Evolutionary conservation across 1,140 invertebrate species (phyloP).

Genomic region (Neodiprion virginianus): DNA sequence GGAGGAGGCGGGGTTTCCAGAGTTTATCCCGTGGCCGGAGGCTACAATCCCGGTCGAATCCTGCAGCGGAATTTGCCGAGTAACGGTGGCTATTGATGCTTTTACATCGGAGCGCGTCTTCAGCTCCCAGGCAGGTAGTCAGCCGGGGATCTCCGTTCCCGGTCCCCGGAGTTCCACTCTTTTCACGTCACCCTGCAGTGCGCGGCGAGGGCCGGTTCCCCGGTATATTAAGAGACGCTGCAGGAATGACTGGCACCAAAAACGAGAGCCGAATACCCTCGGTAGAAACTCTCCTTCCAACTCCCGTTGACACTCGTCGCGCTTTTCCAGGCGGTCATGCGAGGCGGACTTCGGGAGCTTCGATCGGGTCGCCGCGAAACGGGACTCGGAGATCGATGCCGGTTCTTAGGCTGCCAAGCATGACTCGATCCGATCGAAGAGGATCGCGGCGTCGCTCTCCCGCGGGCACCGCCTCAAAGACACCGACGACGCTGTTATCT

Average conservation of each 20-base stretch:
- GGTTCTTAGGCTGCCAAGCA: not conserved
- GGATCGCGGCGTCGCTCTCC: constrained; percentile 39
- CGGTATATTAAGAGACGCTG: not conserved
- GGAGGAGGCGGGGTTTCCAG: not conserved
- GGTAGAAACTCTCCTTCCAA: too few relatives aligned
- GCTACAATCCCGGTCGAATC: constrained; percentile 14
- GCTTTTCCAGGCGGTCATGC: constrained; percentile 8
- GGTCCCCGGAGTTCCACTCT: not conserved
- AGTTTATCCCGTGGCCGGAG: too few relatives aligned
- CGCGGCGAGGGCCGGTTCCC: constrained; percentile 20
- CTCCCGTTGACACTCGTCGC: constrained; percentile 26
- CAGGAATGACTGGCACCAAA: constrained; percentile 2
- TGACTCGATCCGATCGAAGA: constrained; percentile 11
- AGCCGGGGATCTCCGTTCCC: not conserved
- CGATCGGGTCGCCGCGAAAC: not conserved
- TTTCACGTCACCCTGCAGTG: constrained; percentile 29
- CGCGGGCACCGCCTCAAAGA: constrained; percentile 50
- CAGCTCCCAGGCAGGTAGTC: constrained; percentile 18
- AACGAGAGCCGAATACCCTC: not conserved
- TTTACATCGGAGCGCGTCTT: constrained; percentile 22
- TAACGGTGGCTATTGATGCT: constrained; percentile 38
- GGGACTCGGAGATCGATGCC: not conserved
- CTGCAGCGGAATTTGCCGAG: constrained; percentile 35
- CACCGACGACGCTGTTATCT: constrained; percentile 52
- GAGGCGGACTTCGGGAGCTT: too few relatives aligned